phyloP scores from a whole-genome alignment of 2,113 vertebrate genomes.

The Dolichotis patagonum region DNA sequence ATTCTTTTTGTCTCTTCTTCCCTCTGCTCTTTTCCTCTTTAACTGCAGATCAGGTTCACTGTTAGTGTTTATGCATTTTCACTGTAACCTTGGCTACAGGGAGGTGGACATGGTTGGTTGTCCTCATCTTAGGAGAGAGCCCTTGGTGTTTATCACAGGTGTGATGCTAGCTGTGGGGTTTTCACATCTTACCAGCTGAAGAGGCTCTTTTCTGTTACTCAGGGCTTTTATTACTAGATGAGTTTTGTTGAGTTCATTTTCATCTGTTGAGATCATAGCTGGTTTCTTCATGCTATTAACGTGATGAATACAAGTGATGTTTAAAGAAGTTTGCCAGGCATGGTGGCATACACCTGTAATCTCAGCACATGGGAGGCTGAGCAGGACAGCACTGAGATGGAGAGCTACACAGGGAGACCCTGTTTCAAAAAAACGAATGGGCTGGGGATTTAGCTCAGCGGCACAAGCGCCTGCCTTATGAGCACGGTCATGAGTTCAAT shows the following conservation, averaged over 20 bases:
- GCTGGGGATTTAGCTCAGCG: too few relatives aligned
- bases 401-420: neutral
- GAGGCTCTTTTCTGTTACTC: neutral
- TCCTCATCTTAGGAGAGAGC: neutral
- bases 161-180: neutral
- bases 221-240: neutral
- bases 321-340: neutral
- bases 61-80: neutral
- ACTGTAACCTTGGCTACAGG: neutral
- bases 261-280: neutral
- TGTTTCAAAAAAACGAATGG: neutral
- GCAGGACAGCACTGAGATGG: neutral
- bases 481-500: too few relatives aligned
- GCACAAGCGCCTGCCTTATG: too few relatives aligned
- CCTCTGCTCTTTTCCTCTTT: neutral
- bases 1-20: neutral
- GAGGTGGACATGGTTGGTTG: neutral
- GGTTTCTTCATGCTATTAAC: neutral
- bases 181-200: neutral
- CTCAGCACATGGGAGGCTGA: neutral
- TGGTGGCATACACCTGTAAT: neutral
- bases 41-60: neutral
- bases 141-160: neutral
- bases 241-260: neutral
- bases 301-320: neutral